A percentile compares a stretch with the other conserved stretches of the same genome.
Evolutionary conservation across 2,888 invertebrate genomes (phyloP).

Genomic region (Tridacna crocea): DNA sequence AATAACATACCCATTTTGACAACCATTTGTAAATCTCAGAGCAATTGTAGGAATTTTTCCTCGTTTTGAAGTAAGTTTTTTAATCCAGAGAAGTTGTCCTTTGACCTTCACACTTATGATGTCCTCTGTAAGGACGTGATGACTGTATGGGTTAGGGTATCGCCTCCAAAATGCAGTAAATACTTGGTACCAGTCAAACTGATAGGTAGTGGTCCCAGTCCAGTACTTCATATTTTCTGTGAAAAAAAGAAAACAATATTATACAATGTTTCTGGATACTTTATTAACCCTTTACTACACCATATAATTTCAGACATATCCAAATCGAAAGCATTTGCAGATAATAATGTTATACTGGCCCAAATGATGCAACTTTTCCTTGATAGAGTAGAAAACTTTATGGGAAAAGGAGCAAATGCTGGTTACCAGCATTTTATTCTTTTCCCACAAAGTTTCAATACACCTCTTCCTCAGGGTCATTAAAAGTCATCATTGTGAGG

Average conservation of each 20-base stretch:
- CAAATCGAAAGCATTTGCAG: no score
- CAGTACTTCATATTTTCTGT: slow-evolving; percentile 30
- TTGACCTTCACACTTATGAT: slow-evolving; percentile 35
- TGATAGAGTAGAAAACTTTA: no score
- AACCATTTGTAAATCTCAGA: slow-evolving; percentile 62
- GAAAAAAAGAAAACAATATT: neutral
- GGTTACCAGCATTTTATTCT: no score
- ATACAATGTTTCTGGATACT: no score
- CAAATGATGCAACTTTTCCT: no score
- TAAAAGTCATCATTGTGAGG: no score
- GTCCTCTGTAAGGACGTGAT: slow-evolving; percentile 57
- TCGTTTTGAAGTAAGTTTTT: slow-evolving; percentile 48
- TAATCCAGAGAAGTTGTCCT: slow-evolving; percentile 41
- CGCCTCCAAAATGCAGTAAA: slow-evolving; percentile 54
- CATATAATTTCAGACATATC: no score
- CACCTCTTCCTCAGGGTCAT: no score
- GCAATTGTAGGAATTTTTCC: slow-evolving; percentile 50
- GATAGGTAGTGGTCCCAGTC: slow-evolving; percentile 17
- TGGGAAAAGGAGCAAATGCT: no score
- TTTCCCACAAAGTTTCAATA: no score
- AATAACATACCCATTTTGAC: slow-evolving; percentile 36
- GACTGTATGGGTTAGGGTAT: slow-evolving; percentile 59
- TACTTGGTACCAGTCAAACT: slow-evolving; percentile 48
- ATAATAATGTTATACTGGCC: no score
- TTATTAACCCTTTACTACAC: no score